Evolutionary conservation across 2,888 invertebrate species (phyloP).

Genomic region (Thymelicus sylvestris): DNA sequence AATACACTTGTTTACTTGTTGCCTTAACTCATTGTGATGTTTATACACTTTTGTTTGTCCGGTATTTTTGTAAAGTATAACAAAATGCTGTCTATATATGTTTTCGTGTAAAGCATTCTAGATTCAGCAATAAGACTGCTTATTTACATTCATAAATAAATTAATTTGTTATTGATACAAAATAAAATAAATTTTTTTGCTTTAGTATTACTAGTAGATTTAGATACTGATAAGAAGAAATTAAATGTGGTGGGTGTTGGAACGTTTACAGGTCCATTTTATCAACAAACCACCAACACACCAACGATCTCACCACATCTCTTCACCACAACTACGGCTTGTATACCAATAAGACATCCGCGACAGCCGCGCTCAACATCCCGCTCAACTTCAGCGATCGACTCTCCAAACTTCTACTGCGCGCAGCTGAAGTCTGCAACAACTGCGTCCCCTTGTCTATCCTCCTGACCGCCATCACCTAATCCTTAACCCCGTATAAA

Average conservation of each 20-base stretch:
- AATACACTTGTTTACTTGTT: constrained; percentile 29
- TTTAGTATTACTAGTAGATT: constrained; percentile 40
- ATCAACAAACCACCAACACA: constrained; percentile 84
- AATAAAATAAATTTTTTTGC: constrained; percentile 38
- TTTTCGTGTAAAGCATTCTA: background rate
- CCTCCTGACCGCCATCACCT: constrained; percentile 78
- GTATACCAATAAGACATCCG: constrained; percentile 77
- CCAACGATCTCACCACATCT: constrained; percentile 83
- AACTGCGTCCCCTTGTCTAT: constrained; percentile 68
- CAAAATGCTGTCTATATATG: background rate
- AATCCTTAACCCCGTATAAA: constrained; percentile 63
- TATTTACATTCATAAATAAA: constrained; percentile 20
- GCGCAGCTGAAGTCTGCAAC: constrained; percentile 74
- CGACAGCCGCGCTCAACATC: constrained; percentile 74
- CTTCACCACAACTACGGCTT: constrained; percentile 82
- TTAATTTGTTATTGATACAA: background rate
- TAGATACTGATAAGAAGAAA: constrained; percentile 61
- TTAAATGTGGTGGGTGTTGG: constrained; percentile 85
- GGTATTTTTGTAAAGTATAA: background rate
- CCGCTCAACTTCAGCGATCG: constrained; percentile 72
- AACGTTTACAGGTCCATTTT: constrained; percentile 85
- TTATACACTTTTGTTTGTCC: constrained; percentile 16
- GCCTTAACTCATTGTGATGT: constrained; percentile 30
- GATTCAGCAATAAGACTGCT: constrained; percentile 19
- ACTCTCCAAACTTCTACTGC: constrained; percentile 76